Base-by-base conservation (phyloP, 2,888 invertebrate species). In the Hoplodrina blanda region DNA sequence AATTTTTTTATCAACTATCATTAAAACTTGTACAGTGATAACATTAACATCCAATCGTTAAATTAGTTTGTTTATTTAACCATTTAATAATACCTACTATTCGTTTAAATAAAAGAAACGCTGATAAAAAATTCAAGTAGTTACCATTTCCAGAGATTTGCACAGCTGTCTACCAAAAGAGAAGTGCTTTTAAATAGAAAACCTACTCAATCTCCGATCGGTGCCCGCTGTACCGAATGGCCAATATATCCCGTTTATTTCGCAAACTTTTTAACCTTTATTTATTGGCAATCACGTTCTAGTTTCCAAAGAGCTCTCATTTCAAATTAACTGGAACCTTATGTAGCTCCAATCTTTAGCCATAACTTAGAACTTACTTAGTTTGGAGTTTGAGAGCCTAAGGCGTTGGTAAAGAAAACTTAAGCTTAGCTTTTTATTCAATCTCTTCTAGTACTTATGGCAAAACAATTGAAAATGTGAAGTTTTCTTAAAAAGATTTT, bases 191-290 rank as follows among this genome's bases (percentile, higher is more conserved):
- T 37, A 56, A 73, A 68, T 73, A 74, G 50, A 61, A 76, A 46
- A 57, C 19, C 44, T 54, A 55, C 59, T 46, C 54, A 60, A 55
- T 70, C n/a, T n/a, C 46, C 56, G 46, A 69, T 69, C 56, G 53
- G 52, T 50, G 54, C 53, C 65, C 33, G 66, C 56, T 56, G 66
- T 62, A 46, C 46, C 25, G 49, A 69, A 75, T 65, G 54, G 73
- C 20, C 78, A 44, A 61, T 77, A 66, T 52, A 78, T 66, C 61
- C 54, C 73, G 75, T 79, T 55, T 68, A 68, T 61, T 74, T 67
- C 62, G 49, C 10, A 68, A 76, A 76, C n/a, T 70, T 75, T 70
- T 70, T 44, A 76, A 70, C 63, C 56, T 66, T 73, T 73, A 72
- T 62, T 54, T 76, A 73, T 73, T 62, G 15, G 59, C 53, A 60